These are phyloP conservation scores for Dyspetes luteomarginatus DNA, from an alignment of 2,888 invertebrate species.

Conservation along the genomic window DNA sequence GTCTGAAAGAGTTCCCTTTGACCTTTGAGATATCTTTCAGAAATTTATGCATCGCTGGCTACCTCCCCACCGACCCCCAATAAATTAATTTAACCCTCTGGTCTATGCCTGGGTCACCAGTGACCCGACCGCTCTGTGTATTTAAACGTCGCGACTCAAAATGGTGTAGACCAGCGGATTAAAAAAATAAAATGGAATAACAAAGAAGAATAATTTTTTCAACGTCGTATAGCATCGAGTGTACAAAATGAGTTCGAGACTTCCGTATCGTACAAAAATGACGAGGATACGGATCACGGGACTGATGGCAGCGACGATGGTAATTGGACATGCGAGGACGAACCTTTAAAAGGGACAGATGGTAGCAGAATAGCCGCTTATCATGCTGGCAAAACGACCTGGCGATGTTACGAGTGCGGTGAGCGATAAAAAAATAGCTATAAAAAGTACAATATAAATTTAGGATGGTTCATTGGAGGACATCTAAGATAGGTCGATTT, in stretches of 20 bases:
- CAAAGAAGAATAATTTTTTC: neutral
- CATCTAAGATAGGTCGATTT: too few relatives aligned
- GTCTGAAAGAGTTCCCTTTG: too few relatives aligned
- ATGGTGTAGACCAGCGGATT: too few relatives aligned
- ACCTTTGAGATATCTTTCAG: too few relatives aligned
- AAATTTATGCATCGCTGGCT: too few relatives aligned
- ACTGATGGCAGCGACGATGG: slow-evolving; percentile 80
- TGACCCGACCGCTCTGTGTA: too few relatives aligned
- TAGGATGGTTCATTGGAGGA: too few relatives aligned
- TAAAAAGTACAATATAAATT: neutral
- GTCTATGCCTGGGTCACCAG: too few relatives aligned
- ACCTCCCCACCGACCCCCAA: too few relatives aligned
- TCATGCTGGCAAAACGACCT: slow-evolving; percentile 79
- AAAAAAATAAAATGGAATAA: slow-evolving; percentile 3
- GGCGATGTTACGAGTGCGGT: slow-evolving; percentile 82
- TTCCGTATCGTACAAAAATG: slow-evolving; percentile 79
- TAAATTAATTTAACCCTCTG: too few relatives aligned
- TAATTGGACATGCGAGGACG: slow-evolving; percentile 82
- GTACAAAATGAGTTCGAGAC: slow-evolving; percentile 83
- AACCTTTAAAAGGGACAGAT: slow-evolving; percentile 81
- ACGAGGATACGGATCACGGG: slow-evolving; percentile 80
- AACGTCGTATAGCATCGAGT: slow-evolving; percentile 81
- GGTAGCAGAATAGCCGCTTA: slow-evolving; percentile 82
- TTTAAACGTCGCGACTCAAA: too few relatives aligned
- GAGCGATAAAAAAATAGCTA: slow-evolving; percentile 59